phyloP scores from a whole-genome alignment of 1,140 invertebrate species.

The Nebria ingens region DNA sequence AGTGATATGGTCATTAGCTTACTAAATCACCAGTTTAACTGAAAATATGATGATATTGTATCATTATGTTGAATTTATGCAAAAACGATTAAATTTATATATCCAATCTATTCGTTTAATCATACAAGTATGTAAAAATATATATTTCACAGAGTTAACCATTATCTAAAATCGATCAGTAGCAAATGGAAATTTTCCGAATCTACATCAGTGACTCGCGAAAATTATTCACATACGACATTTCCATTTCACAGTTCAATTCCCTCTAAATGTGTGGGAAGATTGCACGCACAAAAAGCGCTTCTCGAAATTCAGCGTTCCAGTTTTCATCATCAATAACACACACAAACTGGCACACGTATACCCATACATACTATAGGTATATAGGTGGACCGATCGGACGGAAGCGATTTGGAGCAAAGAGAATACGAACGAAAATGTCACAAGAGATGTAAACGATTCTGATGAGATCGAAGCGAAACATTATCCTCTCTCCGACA shows the following conservation, averaged over 20 bases:
- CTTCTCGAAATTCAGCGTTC: constrained; percentile 4
- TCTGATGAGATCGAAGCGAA: no score
- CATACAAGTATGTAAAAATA: constrained; percentile 1
- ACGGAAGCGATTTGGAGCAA: no score
- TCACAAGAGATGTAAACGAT: no score
- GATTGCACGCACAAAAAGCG: constrained; percentile 8
- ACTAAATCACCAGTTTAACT: no score
- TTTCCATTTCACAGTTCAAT: constrained; percentile 9
- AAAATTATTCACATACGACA: constrained; percentile 9
- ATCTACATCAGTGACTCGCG: constrained; percentile 5
- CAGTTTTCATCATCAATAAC: constrained; percentile 9
- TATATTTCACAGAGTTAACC: neutral
- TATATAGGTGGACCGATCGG: no score
- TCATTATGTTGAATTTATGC: no score
- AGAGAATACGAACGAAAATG: neutral
- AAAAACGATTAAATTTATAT: no score
- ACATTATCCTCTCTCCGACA: no score
- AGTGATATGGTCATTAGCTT: no score
- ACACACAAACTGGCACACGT: neutral
- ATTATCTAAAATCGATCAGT: constrained; percentile 8
- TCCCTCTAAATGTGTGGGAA: constrained; percentile 9
- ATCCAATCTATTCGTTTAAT: no score
- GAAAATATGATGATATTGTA: no score
- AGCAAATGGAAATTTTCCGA: constrained; percentile 2
- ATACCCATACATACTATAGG: no score